Evolutionary conservation across 1,140 invertebrate genomes (phyloP).

Genomic region (Acyrthosiphon pisum): DNA sequence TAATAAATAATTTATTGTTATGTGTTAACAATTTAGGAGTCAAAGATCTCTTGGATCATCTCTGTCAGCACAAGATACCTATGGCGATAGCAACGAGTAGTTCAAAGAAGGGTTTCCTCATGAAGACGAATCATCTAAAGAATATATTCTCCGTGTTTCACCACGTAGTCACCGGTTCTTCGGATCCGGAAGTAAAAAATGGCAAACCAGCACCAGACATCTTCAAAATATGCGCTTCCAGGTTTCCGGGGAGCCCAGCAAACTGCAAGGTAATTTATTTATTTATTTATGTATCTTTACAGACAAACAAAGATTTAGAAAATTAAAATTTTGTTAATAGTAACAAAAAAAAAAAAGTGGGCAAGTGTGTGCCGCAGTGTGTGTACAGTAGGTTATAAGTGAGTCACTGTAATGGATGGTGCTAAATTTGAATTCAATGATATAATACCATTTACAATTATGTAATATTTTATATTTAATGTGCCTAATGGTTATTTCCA

Average conservation of each 20-base stretch:
- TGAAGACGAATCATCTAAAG: slow-evolving; percentile 33
- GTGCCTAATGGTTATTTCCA: no score
- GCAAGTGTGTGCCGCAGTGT: no score
- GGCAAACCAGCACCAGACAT: slow-evolving; percentile 95
- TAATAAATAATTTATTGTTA: no score
- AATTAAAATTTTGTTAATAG: no score
- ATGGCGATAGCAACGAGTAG: slow-evolving; percentile 67
- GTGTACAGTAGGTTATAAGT: no score
- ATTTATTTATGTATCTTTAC: no score
- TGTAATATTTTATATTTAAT: no score
- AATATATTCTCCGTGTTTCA: slow-evolving; percentile 70
- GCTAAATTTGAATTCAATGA: no score
- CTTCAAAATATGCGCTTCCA: slow-evolving; percentile 82
- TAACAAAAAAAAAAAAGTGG: no score
- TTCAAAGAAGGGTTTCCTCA: not conserved
- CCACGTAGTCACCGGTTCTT: slow-evolving; percentile 83
- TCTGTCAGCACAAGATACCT: not conserved
- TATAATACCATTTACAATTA: no score
- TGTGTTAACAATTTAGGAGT: not conserved
- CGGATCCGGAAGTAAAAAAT: slow-evolving; percentile 85
- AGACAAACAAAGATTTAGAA: no score
- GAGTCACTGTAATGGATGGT: no score
- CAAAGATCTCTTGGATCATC: not conserved
- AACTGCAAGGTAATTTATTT: slow-evolving; percentile 67
- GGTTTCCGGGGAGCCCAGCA: slow-evolving; percentile 78